phyloP scores from a whole-genome alignment of 2,113 vertebrate genomes.

The Hiodon alosoides region DNA sequence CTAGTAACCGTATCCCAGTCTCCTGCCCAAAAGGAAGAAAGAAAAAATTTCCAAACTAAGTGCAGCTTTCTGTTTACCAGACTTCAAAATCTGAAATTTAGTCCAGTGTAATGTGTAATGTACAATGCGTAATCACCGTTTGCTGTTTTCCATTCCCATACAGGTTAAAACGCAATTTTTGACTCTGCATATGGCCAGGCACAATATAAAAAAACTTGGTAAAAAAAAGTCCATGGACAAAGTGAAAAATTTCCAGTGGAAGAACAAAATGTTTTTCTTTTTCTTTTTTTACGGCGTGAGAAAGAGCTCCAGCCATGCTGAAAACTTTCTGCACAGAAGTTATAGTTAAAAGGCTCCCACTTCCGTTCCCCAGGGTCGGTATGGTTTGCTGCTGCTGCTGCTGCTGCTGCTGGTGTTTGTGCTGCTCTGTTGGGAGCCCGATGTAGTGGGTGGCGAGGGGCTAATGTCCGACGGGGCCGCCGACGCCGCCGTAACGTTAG shows the following conservation, averaged over 20 bases:
- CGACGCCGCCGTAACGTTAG: conserved; percentile 56
- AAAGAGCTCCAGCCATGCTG: conserved; percentile 18
- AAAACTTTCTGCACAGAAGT: background rate
- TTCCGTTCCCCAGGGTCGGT: conserved; percentile 89
- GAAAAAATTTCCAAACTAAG: background rate
- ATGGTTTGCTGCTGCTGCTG: conserved; percentile 65
- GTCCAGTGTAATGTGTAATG: conserved; percentile 14
- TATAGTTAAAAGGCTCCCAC: conserved; percentile 81
- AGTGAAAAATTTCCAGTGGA: background rate
- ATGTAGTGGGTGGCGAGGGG: conserved; percentile 60
- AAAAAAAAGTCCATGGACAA: background rate
- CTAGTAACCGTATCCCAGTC: too few species aligned
- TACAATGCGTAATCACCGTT: conserved; percentile 9
- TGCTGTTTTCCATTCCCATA: background rate
- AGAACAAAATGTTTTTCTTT: background rate
- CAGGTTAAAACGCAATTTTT: background rate
- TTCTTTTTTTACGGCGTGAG: conserved; percentile 22
- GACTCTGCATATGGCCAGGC: background rate
- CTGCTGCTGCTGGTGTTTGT: conserved; percentile 44
- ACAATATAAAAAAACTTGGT: background rate
- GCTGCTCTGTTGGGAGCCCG: conserved; percentile 65
- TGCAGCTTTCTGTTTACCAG: conserved; percentile 5
- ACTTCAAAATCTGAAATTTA: conserved; percentile 6
- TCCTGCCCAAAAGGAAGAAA: background rate
- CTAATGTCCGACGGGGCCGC: conserved; percentile 64